phyloP scores from a whole-genome alignment of 92 coral and sea anemone species.

The Zoanthus sociatus region DNA sequence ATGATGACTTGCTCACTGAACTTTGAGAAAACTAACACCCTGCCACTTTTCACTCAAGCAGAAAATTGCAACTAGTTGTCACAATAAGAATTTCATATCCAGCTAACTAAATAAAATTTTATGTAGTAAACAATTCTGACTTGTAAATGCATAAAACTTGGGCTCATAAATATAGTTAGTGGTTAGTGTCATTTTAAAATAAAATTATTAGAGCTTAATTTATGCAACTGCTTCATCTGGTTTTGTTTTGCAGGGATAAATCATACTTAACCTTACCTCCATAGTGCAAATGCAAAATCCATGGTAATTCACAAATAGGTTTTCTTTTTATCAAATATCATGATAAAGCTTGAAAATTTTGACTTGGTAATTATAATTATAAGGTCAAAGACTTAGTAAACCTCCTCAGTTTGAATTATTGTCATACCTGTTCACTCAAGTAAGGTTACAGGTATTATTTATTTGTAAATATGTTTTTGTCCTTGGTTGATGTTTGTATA shows the following conservation, averaged over 20 bases:
- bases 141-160: too few relatives aligned
- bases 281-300: slow-evolving; percentile 14
- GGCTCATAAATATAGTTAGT: too few relatives aligned
- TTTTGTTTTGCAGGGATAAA: not conserved
- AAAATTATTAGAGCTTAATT: not conserved
- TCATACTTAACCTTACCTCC: slow-evolving; percentile 12
- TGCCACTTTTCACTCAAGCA: slow-evolving; percentile 38
- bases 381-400: not conserved
- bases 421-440: slow-evolving; percentile 47
- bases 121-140: not conserved
- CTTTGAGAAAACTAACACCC: slow-evolving; percentile 26
- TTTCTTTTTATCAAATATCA: slow-evolving; percentile 7
- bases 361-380: not conserved
- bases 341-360: not conserved
- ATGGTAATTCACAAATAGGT: slow-evolving; percentile 13
- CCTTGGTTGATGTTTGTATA: slow-evolving; percentile 1
- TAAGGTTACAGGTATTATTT: slow-evolving; percentile 29
- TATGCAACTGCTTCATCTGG: not conserved
- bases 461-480: slow-evolving; percentile 29
- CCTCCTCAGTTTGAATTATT: not conserved
- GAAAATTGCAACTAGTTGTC: slow-evolving; percentile 10
- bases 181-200: not conserved
- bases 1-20: slow-evolving; percentile 21
- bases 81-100: not conserved
- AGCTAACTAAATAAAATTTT: not conserved